A percentile compares a stretch with the other conserved stretches of the same genome.
Conservation (phyloP, 2,888 invertebrate species). For the Hymenopus coronatus region DNA sequence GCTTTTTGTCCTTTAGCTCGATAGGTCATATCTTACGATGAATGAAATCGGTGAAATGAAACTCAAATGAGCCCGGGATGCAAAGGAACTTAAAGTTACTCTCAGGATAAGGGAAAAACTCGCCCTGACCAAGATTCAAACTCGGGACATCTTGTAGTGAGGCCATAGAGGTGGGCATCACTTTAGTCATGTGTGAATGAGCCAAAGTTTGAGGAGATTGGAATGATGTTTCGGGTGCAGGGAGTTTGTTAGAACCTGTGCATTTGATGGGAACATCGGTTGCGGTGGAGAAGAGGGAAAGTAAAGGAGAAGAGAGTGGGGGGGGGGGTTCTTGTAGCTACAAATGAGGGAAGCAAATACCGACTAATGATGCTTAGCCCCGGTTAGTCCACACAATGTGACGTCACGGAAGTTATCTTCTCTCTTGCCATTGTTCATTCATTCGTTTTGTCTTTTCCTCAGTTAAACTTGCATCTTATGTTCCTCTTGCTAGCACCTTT, state of each 20-base stretch:
- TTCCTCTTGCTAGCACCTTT: not conserved
- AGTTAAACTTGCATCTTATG: not conserved
- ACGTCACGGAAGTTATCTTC: slow-evolving; percentile 16
- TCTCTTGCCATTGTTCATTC: not conserved
- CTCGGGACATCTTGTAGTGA: no score
- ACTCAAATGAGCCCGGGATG: no score
- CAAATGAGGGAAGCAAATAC: slow-evolving; percentile 32
- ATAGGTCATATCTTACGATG: no score
- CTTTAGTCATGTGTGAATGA: no score
- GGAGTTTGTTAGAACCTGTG: slow-evolving; percentile 7
- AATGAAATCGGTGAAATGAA: no score
- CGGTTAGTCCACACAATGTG: slow-evolving; percentile 26
- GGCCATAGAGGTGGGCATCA: no score
- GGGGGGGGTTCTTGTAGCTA: slow-evolving; percentile 26
- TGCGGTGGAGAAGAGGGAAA: slow-evolving; percentile 16
- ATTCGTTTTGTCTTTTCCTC: slow-evolving; percentile 14
- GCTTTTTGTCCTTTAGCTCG: no score
- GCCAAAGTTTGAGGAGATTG: no score
- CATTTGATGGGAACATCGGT: slow-evolving; percentile 17
- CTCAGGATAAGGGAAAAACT: no score
- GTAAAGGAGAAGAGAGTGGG: slow-evolving; percentile 10
- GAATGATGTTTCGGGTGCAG: not conserved
- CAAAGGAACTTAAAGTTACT: no score
- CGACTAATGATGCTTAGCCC: slow-evolving; percentile 34
- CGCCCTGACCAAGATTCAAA: no score